Evolutionary conservation across 2,888 invertebrate species (phyloP).

Genomic region (Lordiphosa andalusiaca): DNA sequence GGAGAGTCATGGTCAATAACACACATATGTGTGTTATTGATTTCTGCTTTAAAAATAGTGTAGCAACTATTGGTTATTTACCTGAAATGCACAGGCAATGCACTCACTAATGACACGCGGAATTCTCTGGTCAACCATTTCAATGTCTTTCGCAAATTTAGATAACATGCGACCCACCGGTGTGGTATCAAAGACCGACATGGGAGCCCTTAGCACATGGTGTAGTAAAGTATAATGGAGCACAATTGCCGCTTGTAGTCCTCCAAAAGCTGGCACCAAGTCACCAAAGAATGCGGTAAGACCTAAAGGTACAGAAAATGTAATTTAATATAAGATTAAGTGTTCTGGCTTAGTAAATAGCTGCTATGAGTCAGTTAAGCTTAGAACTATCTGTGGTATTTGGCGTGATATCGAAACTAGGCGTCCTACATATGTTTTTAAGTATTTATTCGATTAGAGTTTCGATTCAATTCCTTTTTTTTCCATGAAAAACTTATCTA

Average conservation of each 20-base stretch:
- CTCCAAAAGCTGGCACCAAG: too few species aligned
- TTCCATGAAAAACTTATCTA: too few species aligned
- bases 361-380: too few species aligned
- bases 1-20: background rate
- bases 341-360: too few species aligned
- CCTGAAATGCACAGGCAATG: constrained; percentile 83
- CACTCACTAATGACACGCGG: constrained; percentile 82
- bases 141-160: constrained; percentile 84
- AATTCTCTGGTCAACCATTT: constrained; percentile 81
- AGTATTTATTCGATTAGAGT: too few species aligned
- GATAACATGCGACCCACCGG: constrained; percentile 88
- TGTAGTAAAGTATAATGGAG: constrained; percentile 83
- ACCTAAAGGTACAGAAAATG: too few species aligned
- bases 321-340: too few species aligned
- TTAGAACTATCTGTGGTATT: too few species aligned
- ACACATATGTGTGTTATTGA: background rate
- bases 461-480: too few species aligned
- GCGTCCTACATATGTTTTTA: too few species aligned
- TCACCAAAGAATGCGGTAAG: too few species aligned
- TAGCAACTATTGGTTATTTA: constrained; percentile 70
- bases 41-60: constrained; percentile 6
- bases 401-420: too few species aligned
- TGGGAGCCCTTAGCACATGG: constrained; percentile 85
- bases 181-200: constrained; percentile 89
- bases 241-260: background rate